Conservation (phyloP, 1,140 invertebrate species). For the Epicauta chinensis region DNA sequence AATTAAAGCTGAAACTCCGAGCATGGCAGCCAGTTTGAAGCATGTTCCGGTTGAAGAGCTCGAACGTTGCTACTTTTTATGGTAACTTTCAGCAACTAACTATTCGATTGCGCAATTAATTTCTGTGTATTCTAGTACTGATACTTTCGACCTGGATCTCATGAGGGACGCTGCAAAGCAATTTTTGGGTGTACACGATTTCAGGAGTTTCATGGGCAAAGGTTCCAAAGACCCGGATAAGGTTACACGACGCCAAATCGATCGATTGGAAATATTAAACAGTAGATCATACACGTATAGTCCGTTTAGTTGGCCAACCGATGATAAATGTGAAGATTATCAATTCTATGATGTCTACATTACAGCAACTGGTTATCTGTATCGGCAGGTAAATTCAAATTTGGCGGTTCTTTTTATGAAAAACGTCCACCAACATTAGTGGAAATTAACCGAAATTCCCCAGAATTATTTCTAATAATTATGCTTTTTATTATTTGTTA, state of each 20-base stretch:
- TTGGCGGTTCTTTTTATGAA: too few relatives aligned
- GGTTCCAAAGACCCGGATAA: slow-evolving; percentile 34
- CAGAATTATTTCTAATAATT: neutral
- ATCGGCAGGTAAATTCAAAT: slow-evolving; percentile 56
- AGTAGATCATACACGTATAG: slow-evolving; percentile 19
- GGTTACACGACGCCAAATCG: slow-evolving; percentile 44
- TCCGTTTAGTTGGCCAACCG: slow-evolving; percentile 32
- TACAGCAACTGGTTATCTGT: slow-evolving; percentile 58
- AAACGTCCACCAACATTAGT: too few relatives aligned
- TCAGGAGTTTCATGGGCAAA: slow-evolving; percentile 57
- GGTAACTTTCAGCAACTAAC: slow-evolving; percentile 34
- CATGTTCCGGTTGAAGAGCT: slow-evolving; percentile 49
- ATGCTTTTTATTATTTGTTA: neutral
- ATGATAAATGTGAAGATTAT: slow-evolving; percentile 45
- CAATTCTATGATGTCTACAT: slow-evolving; percentile 54
- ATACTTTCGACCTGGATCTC: slow-evolving; percentile 53
- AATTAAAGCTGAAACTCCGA: slow-evolving; percentile 35
- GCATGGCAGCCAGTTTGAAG: slow-evolving; percentile 25
- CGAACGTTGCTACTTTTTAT: slow-evolving; percentile 46
- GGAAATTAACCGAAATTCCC: too few relatives aligned
- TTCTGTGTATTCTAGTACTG: slow-evolving; percentile 46
- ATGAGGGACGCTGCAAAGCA: slow-evolving; percentile 49
- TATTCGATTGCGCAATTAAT: too few relatives aligned
- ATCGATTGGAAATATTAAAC: slow-evolving; percentile 44
- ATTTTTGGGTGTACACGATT: slow-evolving; percentile 60